Evolutionary conservation across 2,113 vertebrate species (phyloP).

Genomic region (Excalfactoria chinensis): DNA sequence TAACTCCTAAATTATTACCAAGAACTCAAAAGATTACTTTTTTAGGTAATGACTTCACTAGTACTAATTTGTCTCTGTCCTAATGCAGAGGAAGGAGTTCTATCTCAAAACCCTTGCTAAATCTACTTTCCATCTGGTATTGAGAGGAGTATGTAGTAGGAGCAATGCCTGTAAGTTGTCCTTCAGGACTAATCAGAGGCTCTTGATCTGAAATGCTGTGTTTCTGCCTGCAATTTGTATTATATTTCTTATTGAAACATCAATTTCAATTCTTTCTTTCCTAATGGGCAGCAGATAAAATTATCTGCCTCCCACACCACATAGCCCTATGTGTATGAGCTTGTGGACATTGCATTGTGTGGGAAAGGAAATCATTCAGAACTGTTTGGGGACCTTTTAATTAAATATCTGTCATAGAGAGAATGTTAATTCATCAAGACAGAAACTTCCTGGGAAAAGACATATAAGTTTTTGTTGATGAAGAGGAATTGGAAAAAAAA

Average conservation of each 20-base stretch:
- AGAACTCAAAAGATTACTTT: background rate
- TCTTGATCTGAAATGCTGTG: background rate
- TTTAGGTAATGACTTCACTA: accelerated
- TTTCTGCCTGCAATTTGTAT: background rate
- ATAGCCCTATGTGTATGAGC: background rate
- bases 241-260: background rate
- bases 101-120: background rate
- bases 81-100: background rate
- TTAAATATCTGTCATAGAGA: background rate
- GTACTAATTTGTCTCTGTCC: background rate
- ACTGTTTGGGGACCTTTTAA: background rate
- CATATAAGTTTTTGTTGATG: background rate
- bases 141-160: background rate
- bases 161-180: background rate
- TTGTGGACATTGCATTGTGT: background rate
- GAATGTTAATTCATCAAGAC: background rate
- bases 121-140: background rate
- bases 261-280: background rate
- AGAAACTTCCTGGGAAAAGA: background rate
- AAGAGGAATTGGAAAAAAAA: background rate
- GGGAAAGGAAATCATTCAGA: background rate
- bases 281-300: background rate
- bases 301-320: background rate
- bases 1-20: background rate
- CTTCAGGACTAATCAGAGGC: background rate